A percentile compares a stretch with the other conserved stretches of the same genome.
phyloP scores from a whole-genome alignment of 2,113 vertebrate genomes.

The Malaclemys terrapin region DNA sequence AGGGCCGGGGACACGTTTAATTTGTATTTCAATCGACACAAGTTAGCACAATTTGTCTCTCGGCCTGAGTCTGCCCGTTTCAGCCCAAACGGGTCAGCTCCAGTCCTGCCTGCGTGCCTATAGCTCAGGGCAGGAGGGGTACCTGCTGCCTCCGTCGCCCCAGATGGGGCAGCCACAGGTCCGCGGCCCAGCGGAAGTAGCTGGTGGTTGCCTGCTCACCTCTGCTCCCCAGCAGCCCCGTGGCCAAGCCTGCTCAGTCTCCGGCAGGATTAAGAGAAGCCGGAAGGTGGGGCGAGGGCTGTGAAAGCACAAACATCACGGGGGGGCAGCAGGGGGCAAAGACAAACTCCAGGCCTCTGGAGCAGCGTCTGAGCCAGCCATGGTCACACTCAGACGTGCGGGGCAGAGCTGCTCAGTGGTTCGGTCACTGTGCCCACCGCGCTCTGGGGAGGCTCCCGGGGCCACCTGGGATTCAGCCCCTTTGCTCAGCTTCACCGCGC shows the following conservation, averaged over 20 bases:
- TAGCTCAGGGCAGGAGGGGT: no score
- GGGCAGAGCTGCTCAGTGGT: background rate
- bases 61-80: background rate
- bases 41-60: background rate
- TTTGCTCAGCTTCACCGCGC: background rate
- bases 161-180: background rate
- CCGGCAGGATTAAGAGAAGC: background rate
- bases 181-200: background rate
- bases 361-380: background rate
- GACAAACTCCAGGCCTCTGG: background rate
- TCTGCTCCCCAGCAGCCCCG: background rate
- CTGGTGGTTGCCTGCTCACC: background rate
- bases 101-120: no score
- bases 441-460: rapidly evolving
- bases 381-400: background rate
- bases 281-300: background rate
- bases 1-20: no score
- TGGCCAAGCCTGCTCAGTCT: background rate
- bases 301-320: background rate
- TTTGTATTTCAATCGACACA: background rate
- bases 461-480: background rate
- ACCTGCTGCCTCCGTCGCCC: background rate
- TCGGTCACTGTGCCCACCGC: no score
- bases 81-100: background rate
- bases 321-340: background rate